Base-by-base conservation (phyloP, 2,113 vertebrate genomes). In the Synodontis membranacea region DNA sequence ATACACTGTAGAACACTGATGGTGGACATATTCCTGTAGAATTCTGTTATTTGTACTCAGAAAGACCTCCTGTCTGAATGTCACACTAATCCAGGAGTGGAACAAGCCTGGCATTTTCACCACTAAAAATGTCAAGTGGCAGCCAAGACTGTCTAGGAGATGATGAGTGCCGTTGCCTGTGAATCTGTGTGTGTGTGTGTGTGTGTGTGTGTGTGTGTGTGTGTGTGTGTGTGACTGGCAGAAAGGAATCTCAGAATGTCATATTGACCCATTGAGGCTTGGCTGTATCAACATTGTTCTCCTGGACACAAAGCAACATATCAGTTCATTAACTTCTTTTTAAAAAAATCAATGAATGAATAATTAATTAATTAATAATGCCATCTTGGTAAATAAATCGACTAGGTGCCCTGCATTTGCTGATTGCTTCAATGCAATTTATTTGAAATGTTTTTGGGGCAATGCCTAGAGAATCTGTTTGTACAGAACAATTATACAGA, bases 141-240 rank as follows among this genome's bases (percentile, higher is more conserved):
- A 84, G 64, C 79, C 81, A 82, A 84, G 84, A 87, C 80, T 91
- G 89, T 87, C 83, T 86, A 74, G 79, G 80, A 91, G 87, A 84
- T 86, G 87, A 87, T 86, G 86, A 87, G 86, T 84, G 83, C 60
- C 44, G 81, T 28, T 76, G 83, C 42, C 60, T 62, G 39, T 62
- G 14, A n/a, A 62, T 64, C 42, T 54, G 48, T 89, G 78, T 60
- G 76, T 82, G 58, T 48, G 37, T 68, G 52, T 82, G 79, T 78
- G 87, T 78, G 66, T 68, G 68, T 86, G 78, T 76, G 84, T 80
- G 50, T 84, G 48, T 72, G 44, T 75, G 62, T 86, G 90, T 81
- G 88, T 44, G 46, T 79, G 80, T 44, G 62, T 64, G 58, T 54
- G 44, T 39, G 76, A 54, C 46, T 44, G 62, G 70, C 62, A 83